A percentile compares a stretch with the other conserved stretches of the same genome.
These are phyloP conservation scores for Ivindomyrus marchei DNA, from an alignment of 2,113 vertebrate genomes.

Conservation along the genomic window DNA sequence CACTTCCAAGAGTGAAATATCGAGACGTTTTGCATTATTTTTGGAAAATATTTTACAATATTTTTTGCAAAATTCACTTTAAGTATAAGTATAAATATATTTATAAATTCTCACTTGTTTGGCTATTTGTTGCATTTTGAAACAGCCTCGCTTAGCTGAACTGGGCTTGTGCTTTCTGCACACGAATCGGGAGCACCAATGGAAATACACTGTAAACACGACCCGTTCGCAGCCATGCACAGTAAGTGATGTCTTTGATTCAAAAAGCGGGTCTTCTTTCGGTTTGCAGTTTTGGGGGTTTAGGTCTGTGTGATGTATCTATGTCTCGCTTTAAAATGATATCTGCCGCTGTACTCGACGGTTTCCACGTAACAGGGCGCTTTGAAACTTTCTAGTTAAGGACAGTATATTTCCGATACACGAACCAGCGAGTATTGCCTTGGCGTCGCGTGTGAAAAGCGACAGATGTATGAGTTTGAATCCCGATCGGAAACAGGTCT, in stretches of 20 bases:
- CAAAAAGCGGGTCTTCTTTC: conserved; percentile 23
- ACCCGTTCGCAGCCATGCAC: conserved; percentile 98
- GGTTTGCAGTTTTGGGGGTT: not conserved
- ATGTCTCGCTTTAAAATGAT: not conserved
- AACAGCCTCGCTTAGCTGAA: not conserved
- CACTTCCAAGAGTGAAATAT: not conserved
- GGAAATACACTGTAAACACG: conserved; percentile 99
- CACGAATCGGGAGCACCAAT: conserved; percentile 54
- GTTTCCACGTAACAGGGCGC: not conserved
- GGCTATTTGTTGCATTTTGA: not conserved
- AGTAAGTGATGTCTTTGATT: conserved; percentile 77
- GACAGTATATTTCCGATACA: not conserved
- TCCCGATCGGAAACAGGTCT: not conserved
- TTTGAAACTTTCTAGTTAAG: conserved; percentile 1
- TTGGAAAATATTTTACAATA: not conserved
- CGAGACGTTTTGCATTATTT: not conserved
- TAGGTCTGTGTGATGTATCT: not conserved
- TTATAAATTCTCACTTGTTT: not conserved
- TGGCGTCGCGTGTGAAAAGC: not conserved
- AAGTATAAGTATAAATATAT: not conserved
- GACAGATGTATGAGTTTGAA: not conserved
- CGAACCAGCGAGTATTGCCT: not conserved
- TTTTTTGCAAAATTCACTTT: conserved; percentile 6
- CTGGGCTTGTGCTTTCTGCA: conserved; percentile 26
- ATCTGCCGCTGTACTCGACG: not conserved